Evolutionary conservation across 2,797 vertebrate genomes (phyloP), one percentile per base, ranked within the genome.

Genomic region (Paguma larvata): DNA sequence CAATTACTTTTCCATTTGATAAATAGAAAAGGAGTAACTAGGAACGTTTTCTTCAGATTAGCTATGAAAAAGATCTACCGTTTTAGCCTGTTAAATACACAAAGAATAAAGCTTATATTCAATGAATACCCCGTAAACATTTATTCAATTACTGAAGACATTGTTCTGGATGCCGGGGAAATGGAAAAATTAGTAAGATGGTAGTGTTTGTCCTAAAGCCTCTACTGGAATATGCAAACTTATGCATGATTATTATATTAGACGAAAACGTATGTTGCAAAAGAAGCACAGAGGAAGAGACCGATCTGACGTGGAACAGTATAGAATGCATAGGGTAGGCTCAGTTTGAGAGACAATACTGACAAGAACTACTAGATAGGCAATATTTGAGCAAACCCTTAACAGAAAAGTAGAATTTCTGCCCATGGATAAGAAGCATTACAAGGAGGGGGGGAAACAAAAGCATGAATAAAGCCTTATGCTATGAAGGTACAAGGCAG

Each of bases 1-100:
- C 44, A 95, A 72, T 84, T 95, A 68, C 32, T 91, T 77, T 97
- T 85, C 51, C 53, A 51, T 59, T 92, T 78, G 65, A 85, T 94
- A 41, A 68, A 38, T 53, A 77, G n/a, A 41, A 96, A 68, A 95
- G 41, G 19, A 94, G 46, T 73, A 68, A 94, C 72, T 30, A 77
- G 10, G n/a, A 79, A 21, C 14, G 51, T 79, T 91, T 91, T 91
- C 46, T 93, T 5, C 41, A 75, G 63, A 89, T 80, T 85, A 77
- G 23, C 21, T 32, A 59, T 67, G 80, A 82, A 89, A 94, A 78
- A 23, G 2, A 38, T 5, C n/a, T 84, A 34, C 23, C 46, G 30
- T 82, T 82, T 75, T 41, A 93, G 19, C 34, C 27, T 38, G 73
- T 75, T 75, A 86, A 70, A 46, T 25, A 53, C 10, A 56, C 38